phyloP scores from a whole-genome alignment of 1,140 invertebrate genomes.

The Protaetia brevitarsis region DNA sequence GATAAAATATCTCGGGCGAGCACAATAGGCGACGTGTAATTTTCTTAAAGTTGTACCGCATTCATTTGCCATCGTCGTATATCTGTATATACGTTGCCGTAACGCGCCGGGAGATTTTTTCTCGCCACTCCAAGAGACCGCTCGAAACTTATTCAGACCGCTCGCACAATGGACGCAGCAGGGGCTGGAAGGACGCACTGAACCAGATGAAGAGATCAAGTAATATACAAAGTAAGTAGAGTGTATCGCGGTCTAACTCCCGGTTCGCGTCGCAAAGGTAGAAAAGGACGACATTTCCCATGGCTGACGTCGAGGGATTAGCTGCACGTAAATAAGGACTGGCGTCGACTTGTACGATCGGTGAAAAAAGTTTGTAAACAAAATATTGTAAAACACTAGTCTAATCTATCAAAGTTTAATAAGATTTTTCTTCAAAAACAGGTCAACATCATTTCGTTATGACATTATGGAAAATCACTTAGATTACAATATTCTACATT shows the following conservation, averaged over 20 bases:
- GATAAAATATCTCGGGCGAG: neutral
- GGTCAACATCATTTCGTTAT: too few relatives aligned
- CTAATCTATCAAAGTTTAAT: neutral
- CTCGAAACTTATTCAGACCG: slow-evolving; percentile 16
- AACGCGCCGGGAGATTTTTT: slow-evolving; percentile 2
- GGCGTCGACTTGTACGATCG: neutral
- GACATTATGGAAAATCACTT: too few relatives aligned
- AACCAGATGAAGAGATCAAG: slow-evolving; percentile 17
- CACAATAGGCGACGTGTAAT: slow-evolving; percentile 4
- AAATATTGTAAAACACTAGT: too few relatives aligned
- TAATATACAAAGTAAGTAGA: slow-evolving; percentile 18
- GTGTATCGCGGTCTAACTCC: neutral
- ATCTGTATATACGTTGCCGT: neutral
- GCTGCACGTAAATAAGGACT: neutral
- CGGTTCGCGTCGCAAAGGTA: neutral
- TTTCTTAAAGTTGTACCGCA: neutral
- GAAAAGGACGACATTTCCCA: neutral
- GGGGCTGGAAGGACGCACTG: slow-evolving; percentile 8
- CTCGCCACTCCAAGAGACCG: neutral
- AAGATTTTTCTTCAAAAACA: neutral
- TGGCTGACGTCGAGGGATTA: neutral
- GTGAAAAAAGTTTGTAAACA: neutral
- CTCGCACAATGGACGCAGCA: slow-evolving; percentile 1
- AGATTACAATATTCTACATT: too few relatives aligned
- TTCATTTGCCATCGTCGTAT: neutral